A percentile compares a stretch with the other conserved stretches of the same genome.
Conservation (phyloP, 2,113 vertebrate species). For the Lipophrys pholis region DNA sequence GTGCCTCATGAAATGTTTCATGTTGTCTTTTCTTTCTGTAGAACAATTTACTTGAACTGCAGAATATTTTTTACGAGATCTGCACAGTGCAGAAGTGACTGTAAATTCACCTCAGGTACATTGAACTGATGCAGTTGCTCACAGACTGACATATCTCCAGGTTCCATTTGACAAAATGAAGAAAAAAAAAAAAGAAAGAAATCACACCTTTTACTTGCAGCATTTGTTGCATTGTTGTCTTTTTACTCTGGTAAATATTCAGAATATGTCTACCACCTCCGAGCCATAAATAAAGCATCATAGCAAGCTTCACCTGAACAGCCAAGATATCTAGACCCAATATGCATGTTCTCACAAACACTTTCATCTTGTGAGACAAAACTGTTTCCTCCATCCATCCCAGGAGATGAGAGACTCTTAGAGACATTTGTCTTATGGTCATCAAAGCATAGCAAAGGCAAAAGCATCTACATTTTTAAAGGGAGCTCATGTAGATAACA, state of each 20-base stretch:
- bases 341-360: not conserved
- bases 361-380: conserved; percentile 1
- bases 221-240: not conserved
- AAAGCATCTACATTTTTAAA: conserved; percentile 12
- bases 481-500: conserved; percentile 30
- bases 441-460: not conserved
- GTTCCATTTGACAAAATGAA: too few relatives aligned
- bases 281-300: too few relatives aligned
- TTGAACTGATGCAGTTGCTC: too few relatives aligned
- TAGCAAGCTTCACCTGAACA: not conserved
- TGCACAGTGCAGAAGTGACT: not conserved
- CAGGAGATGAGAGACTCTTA: conserved; percentile 13
- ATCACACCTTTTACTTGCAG: too few relatives aligned
- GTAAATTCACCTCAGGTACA: too few relatives aligned
- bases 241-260: not conserved
- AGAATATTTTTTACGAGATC: not conserved
- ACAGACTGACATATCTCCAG: too few relatives aligned
- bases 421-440: not conserved
- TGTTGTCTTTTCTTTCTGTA: not conserved
- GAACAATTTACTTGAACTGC: not conserved
- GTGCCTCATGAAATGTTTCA: not conserved
- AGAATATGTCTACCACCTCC: not conserved
- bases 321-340: not conserved
- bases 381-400: not conserved
- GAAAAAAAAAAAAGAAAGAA: too few relatives aligned